Evolutionary conservation across 2,888 invertebrate species (phyloP), one percentile per base, ranked within the genome.

Genomic region (Ephialtes manifestator): DNA sequence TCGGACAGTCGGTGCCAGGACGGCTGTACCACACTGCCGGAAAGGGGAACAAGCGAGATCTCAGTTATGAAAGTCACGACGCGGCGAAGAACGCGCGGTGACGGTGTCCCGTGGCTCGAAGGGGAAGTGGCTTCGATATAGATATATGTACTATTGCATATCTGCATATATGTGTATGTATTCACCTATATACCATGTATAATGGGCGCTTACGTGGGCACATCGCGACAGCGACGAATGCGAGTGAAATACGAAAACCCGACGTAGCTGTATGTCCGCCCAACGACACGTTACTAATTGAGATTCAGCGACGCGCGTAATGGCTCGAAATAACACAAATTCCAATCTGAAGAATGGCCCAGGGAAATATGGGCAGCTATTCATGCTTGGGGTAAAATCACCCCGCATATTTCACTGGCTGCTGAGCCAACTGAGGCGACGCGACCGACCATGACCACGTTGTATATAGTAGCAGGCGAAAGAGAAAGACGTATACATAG

Each of bases 221-320:
- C 55, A 67, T 76, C 70, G 79, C 46, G 65, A 82, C 70, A 70
- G 67, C 75, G 82, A 71, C 74, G 74, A 74, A 43, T 75, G 65
- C 77, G 78, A 85, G 65, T 48, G 75, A 81, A 80, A 81, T 81
- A 85, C 84, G 81, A 75, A 75, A 81, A 85, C 58, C 31, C 58
- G 58, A 83, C 46, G 63, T 68, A 18, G 55, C 55, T 8, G 67
- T 39, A 60, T 60, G 70, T 63, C 70, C 46, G 74, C 51, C 53
- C 75, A 82, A 82, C 82, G 85, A 82, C 78, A 79, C 82, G 75
- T 89, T 92, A 88, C 93, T 93, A 93, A 93, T 93, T 93, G 92
- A 93, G 93, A 93, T 92, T 92, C 92, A 93, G 90, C 91, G 92
- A 90, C 88, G 90, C 90, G 89, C 91, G 91, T 92, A 93, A 93